These are phyloP conservation scores for Polyodon spathula DNA, from an alignment of 2,113 vertebrate genomes.

Conservation along the genomic window DNA sequence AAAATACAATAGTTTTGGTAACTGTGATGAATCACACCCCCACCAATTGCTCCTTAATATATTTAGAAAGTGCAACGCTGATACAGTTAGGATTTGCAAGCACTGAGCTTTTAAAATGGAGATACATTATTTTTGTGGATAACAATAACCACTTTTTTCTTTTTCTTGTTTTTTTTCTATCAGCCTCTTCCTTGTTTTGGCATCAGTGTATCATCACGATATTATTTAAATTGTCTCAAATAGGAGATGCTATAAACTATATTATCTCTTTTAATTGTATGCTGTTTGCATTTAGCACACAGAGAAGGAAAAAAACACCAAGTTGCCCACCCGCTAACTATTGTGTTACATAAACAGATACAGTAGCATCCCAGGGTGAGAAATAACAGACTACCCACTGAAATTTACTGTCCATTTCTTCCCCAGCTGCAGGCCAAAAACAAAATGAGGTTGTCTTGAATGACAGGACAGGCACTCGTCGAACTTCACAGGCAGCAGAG, in stretches of 20 bases:
- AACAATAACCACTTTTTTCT: too few species aligned
- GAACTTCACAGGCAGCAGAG: not conserved
- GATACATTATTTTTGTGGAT: too few species aligned
- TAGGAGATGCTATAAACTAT: conserved; percentile 6
- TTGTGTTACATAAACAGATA: conserved; percentile 45
- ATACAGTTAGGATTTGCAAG: too few species aligned
- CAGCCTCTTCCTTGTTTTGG: too few species aligned
- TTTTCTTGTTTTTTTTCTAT: too few species aligned
- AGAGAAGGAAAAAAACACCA: conserved; percentile 18
- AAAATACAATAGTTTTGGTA: too few species aligned
- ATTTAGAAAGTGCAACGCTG: too few species aligned
- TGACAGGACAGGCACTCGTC: conserved; percentile 17
- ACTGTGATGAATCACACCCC: too few species aligned
- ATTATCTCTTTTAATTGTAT: conserved; percentile 37
- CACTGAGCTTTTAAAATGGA: too few species aligned
- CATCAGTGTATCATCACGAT: too few species aligned
- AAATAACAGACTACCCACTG: conserved; percentile 40
- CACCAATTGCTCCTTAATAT: too few species aligned
- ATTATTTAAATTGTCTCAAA: too few species aligned
- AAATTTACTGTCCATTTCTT: conserved; percentile 46
- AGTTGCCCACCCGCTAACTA: conserved; percentile 16
- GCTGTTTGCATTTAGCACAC: conserved; percentile 34
- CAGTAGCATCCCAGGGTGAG: conserved; percentile 35
- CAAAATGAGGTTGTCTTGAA: conserved; percentile 38
- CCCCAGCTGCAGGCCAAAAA: conserved; percentile 40